Conservation (phyloP, 2,888 invertebrate genomes). For the Yponomeuta cagnagella region DNA sequence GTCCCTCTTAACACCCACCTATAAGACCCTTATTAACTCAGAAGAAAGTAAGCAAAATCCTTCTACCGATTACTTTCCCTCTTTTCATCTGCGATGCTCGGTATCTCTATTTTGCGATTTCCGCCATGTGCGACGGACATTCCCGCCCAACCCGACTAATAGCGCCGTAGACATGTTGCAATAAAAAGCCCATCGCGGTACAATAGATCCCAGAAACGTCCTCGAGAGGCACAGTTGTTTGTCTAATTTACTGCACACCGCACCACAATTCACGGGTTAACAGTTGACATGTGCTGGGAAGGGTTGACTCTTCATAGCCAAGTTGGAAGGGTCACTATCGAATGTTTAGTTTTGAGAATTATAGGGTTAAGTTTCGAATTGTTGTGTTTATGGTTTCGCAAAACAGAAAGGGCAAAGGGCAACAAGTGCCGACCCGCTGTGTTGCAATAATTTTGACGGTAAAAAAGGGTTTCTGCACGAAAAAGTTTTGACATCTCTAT, state of each 20-base stretch:
- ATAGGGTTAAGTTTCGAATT: conserved; percentile 51
- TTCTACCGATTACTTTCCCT: background rate
- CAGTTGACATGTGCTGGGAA: conserved; percentile 55
- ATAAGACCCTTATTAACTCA: background rate
- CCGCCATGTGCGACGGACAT: conserved; percentile 48
- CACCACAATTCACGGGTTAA: conserved; percentile 35
- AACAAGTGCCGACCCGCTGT: conserved; percentile 60
- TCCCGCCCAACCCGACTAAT: conserved; percentile 51
- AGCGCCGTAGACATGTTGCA: conserved; percentile 46
- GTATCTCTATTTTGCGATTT: conserved; percentile 28
- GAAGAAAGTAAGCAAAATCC: background rate
- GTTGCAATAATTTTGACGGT: conserved; percentile 33
- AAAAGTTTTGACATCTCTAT: conserved; percentile 48
- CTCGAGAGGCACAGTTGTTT: conserved; percentile 27
- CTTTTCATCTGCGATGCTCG: background rate
- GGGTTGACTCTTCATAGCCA: conserved; percentile 42
- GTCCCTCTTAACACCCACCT: background rate
- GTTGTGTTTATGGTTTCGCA: conserved; percentile 58
- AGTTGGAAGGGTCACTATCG: background rate
- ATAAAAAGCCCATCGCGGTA: conserved; percentile 50
- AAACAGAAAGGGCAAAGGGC: conserved; percentile 54
- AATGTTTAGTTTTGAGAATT: conserved; percentile 5
- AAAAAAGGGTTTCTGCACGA: conserved; percentile 44
- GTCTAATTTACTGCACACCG: conserved; percentile 20
- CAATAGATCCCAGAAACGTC: conserved; percentile 36